These are phyloP conservation scores for Saguinus midas DNA, from an alignment of 2,113 vertebrate species.

Conservation along the genomic window DNA sequence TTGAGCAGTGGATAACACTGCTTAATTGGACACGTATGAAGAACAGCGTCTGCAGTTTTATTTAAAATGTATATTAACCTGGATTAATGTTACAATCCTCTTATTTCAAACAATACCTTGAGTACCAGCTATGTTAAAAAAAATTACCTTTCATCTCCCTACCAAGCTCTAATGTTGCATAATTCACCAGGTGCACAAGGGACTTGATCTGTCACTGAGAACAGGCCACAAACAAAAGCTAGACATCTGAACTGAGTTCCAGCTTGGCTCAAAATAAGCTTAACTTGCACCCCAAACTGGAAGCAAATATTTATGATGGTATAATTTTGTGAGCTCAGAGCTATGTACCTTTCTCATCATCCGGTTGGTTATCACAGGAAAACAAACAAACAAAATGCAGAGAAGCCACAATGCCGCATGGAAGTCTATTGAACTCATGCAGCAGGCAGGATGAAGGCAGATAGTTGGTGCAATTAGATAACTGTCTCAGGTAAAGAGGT, in stretches of 20 bases:
- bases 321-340: neutral
- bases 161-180: neutral
- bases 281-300: neutral
- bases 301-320: neutral
- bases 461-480: neutral
- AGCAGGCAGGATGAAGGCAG: neutral
- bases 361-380: neutral
- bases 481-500: neutral
- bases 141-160: neutral
- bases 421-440: neutral
- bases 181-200: neutral
- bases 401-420: neutral
- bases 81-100: slow-evolving; percentile 25
- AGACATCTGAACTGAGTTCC: neutral
- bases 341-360: neutral
- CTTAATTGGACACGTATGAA: neutral
- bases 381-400: neutral
- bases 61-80: neutral
- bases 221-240: neutral
- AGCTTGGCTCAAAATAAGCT: neutral
- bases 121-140: neutral
- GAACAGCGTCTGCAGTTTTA: neutral
- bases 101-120: slow-evolving; percentile 7
- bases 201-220: slow-evolving; percentile 17
- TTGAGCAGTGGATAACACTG: neutral